Conservation (phyloP, 1,140 invertebrate species). For the Berghia stephanieae region DNA sequence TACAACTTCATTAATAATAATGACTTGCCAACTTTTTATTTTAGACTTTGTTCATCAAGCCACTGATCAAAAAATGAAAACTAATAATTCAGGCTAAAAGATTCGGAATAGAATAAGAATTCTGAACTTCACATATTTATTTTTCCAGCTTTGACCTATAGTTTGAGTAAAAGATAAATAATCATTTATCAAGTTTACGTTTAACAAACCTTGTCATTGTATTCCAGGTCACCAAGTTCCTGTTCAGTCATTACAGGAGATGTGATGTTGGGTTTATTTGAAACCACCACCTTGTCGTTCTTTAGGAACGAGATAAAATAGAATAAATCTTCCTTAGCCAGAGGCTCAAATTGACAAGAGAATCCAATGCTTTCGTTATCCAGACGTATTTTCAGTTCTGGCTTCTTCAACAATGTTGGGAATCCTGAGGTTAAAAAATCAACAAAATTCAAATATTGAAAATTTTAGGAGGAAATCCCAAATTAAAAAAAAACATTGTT, state of each 20-base stretch:
- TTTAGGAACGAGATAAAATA: slow-evolving; percentile 35
- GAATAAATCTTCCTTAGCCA: slow-evolving; percentile 28
- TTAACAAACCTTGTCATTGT: slow-evolving; percentile 18
- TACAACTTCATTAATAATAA: no score
- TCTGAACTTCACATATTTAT: no score
- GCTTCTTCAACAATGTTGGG: slow-evolving; percentile 25
- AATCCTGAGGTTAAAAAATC: slow-evolving; percentile 22
- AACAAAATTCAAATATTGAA: background rate
- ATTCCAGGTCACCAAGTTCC: background rate
- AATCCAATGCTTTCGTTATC: slow-evolving; percentile 32
- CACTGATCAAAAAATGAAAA: no score
- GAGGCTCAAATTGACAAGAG: slow-evolving; percentile 35
- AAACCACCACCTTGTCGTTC: slow-evolving; percentile 23
- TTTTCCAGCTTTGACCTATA: no score
- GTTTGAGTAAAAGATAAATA: slow-evolving; percentile 27
- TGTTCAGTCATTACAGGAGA: background rate
- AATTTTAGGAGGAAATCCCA: no score
- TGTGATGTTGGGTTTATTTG: background rate
- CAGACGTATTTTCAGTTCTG: slow-evolving; percentile 17
- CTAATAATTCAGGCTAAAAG: no score
- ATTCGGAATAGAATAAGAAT: no score
- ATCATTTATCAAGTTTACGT: slow-evolving; percentile 37
- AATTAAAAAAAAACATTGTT: no score
- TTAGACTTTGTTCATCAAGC: no score
- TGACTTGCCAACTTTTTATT: no score